phyloP scores from a whole-genome alignment of 2,797 vertebrate species.

The Sebastes hubbsi region DNA sequence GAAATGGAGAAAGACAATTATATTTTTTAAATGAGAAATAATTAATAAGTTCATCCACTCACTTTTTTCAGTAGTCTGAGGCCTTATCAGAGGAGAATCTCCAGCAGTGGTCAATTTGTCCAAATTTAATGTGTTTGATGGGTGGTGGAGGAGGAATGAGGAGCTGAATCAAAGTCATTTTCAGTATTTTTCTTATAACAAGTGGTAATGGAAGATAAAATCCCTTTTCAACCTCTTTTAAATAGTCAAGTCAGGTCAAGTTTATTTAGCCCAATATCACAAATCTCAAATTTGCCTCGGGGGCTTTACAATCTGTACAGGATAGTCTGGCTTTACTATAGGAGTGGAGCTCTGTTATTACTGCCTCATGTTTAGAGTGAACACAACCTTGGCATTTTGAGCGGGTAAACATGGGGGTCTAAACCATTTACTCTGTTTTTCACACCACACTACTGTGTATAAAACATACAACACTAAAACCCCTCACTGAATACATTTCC shows the following conservation, averaged over 20 bases:
- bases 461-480: constrained; percentile 33
- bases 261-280: too few relatives aligned
- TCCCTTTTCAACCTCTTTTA: neutral
- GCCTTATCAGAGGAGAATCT: neutral
- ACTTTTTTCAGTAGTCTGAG: neutral
- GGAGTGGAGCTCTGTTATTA: neutral
- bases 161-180: neutral
- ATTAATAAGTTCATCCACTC: neutral
- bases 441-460: constrained; percentile 23
- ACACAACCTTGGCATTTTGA: constrained; percentile 63
- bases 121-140: neutral
- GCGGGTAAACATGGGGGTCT: constrained; percentile 48
- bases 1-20: constrained; percentile 1
- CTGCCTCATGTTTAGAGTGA: constrained; percentile 52
- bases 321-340: neutral
- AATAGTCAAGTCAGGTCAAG: neutral
- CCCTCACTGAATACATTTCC: constrained; percentile 1
- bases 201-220: neutral
- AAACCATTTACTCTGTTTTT: constrained; percentile 19
- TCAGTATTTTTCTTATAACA: neutral
- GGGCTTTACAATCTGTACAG: too few relatives aligned
- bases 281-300: too few relatives aligned
- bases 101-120: neutral
- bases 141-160: neutral
- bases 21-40: neutral